These are phyloP conservation scores for Dinothrombium tinctorium DNA, from an alignment of 1,140 invertebrate genomes.

Conservation along the genomic window DNA sequence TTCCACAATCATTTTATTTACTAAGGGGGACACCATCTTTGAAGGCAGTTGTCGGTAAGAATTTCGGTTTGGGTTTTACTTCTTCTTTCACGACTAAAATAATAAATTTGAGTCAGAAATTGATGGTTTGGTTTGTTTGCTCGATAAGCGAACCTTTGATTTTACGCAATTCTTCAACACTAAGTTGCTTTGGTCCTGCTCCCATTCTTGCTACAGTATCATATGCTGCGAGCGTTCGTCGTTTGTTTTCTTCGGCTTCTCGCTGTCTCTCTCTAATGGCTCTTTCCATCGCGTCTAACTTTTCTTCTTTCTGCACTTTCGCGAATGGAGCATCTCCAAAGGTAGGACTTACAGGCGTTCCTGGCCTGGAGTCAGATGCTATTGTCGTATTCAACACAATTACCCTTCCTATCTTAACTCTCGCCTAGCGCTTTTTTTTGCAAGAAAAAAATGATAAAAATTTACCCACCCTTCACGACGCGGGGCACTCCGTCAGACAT, in stretches of 20 bases:
- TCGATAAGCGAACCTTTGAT: neutral
- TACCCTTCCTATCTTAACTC: neutral
- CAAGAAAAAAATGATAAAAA: neutral
- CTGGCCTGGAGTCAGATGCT: conserved; percentile 3
- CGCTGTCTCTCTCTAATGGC: conserved; percentile 13
- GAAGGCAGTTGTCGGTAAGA: no score
- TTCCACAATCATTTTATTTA: no score
- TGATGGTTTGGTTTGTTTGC: neutral
- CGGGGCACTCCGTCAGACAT: no score
- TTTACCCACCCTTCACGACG: no score
- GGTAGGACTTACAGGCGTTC: conserved; percentile 3
- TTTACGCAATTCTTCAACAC: no score
- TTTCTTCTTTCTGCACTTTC: neutral
- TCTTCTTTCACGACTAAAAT: no score
- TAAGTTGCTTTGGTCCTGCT: conserved; percentile 13
- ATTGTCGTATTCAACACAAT: no score
- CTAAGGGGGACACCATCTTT: no score
- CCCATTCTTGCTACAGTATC: conserved; percentile 15
- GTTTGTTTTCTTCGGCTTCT: conserved; percentile 14
- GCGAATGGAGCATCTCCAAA: conserved; percentile 1
- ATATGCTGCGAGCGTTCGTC: conserved; percentile 15
- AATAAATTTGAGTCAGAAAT: neutral
- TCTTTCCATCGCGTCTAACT: conserved; percentile 16
- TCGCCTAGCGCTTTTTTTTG: no score
- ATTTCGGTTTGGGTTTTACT: no score